phyloP scores from a whole-genome alignment of 2,113 vertebrate species.

The Stigmatopora nigra region DNA sequence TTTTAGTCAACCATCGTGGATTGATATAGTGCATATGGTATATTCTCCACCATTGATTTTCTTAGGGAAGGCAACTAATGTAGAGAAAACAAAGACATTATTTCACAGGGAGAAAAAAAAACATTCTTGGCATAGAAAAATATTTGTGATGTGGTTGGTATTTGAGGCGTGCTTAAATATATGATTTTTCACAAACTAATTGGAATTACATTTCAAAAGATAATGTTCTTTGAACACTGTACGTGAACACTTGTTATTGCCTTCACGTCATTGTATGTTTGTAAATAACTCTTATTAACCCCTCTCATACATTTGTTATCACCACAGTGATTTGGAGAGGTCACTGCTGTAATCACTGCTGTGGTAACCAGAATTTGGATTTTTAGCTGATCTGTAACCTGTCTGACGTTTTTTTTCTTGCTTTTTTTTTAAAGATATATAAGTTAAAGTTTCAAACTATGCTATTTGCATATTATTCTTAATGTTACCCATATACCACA shows the following conservation, averaged over 20 bases:
- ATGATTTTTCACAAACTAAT: conserved; percentile 90
- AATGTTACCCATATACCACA: conserved; percentile 49
- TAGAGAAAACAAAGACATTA: conserved; percentile 22
- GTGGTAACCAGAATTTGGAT: conserved; percentile 44
- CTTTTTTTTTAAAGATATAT: conserved; percentile 12
- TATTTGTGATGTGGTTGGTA: conserved; percentile 88
- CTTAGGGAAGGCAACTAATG: conserved; percentile 34
- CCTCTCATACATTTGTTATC: conserved; percentile 88
- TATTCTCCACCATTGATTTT: conserved; percentile 33
- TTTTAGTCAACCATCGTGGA: conserved; percentile 44
- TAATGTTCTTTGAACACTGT: conserved; percentile 88
- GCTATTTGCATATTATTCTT: conserved; percentile 37
- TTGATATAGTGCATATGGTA: conserved; percentile 40
- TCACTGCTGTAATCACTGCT: conserved; percentile 18
- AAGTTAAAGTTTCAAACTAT: conserved; percentile 38
- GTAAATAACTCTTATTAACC: conserved; percentile 98
- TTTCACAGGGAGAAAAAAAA: conserved; percentile 54
- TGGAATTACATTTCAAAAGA: conserved; percentile 76
- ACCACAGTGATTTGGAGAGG: conserved; percentile 79
- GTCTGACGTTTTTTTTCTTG: background rate
- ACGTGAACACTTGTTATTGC: conserved; percentile 92
- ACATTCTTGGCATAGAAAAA: conserved; percentile 78
- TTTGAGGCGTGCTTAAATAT: conserved; percentile 85
- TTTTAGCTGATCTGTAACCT: conserved; percentile 48
- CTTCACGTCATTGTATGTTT: conserved; percentile 81